Evolutionary conservation across 2,888 invertebrate species (phyloP), one percentile per base, ranked within the genome.

Genomic region (Epicampocera succincta): DNA sequence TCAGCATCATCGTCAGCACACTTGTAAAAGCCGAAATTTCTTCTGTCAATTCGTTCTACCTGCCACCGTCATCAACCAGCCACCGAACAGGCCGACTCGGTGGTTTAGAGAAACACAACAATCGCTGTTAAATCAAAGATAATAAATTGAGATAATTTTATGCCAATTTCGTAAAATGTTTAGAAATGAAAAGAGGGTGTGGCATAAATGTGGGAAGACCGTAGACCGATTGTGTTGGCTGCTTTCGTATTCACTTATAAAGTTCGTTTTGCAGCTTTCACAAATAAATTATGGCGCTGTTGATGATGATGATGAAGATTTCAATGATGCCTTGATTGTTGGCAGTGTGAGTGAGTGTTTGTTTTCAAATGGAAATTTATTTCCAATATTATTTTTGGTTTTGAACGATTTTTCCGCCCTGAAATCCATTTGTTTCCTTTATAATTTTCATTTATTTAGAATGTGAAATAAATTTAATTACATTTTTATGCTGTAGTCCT

Each of bases 121-220:
- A 56, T 58, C 52, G 50, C 12, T 61, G 21, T 8, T 13, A 44
- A 61, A 68, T 60, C n/a, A 60, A 17, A 50, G 19, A 46, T 25
- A 60, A 50, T 19, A 25, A 68, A 60, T n/a, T 61, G 11, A 76
- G 69, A 69, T 54, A 54, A 61, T 69, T 69, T 76, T 63, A 76
- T 69, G 76, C 61, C 61, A 76, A 76, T 69, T 68, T 58, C n/a
- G 1, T 66, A 42, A 54, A 44, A 42, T 52, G 15, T 25, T 46
- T 2, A 52, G 38, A 25, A 60, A 15, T 50, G 50, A 50, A 61
- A 6, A 17, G 12, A 69, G 69, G 69, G 76, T 69, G 76, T 76
- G 58, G 50, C 42, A 15, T 17, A n/a, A 61, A 46, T 56, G 61
- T 69, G 65, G 63, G 21, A 76, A 69, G 42, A 44, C 54, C 61